Conservation (phyloP, 2,113 vertebrate genomes). For the Antigone vipio region DNA sequence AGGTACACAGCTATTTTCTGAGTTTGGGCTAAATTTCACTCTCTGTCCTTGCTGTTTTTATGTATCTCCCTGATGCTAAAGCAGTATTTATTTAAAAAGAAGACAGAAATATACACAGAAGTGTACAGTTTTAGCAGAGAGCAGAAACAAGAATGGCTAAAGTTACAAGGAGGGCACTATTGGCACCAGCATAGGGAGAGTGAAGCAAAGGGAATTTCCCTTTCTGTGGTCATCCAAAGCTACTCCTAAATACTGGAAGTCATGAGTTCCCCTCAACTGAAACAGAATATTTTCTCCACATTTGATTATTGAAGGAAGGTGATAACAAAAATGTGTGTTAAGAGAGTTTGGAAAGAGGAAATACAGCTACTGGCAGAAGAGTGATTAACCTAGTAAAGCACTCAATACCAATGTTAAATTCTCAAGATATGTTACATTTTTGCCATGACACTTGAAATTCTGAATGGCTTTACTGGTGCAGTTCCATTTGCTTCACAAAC, state of each 20-base stretch:
- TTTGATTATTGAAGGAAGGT: neutral
- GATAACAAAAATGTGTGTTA: neutral
- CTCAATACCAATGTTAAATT: neutral
- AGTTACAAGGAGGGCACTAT: neutral
- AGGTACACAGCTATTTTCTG: neutral
- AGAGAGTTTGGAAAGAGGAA: neutral
- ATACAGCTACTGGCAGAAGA: neutral
- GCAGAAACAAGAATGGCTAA: neutral
- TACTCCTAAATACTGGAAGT: neutral
- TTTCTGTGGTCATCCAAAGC: neutral
- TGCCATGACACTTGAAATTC: neutral
- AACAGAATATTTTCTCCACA: neutral
- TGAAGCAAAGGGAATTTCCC: neutral
- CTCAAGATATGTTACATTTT: neutral
- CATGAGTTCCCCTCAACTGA: neutral
- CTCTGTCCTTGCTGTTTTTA: neutral
- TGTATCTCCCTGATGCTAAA: neutral
- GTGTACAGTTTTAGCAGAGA: neutral
- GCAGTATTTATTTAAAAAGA: neutral
- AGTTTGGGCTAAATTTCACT: neutral
- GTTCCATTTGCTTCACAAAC: conserved; percentile 15
- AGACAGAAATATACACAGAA: neutral
- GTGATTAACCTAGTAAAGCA: conserved; percentile 3
- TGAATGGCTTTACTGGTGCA: neutral
- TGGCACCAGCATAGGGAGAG: neutral